phyloP scores from a whole-genome alignment of 2,113 vertebrate genomes.

The Pristiophorus japonicus region DNA sequence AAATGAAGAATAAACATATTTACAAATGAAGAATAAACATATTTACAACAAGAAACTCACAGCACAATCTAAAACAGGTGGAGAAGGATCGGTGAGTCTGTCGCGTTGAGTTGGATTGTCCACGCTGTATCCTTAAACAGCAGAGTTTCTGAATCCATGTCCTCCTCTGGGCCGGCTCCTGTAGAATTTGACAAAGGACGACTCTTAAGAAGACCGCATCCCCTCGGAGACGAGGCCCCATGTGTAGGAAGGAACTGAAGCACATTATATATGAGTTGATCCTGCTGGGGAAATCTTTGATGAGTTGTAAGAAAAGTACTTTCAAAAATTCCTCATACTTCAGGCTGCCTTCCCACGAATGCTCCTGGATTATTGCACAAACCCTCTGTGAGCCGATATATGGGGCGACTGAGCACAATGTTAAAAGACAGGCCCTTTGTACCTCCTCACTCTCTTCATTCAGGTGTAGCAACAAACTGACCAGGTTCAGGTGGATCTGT shows the following conservation, averaged over 20 bases:
- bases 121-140: not conserved
- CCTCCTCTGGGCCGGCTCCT: not conserved
- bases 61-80: not conserved
- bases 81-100: not conserved
- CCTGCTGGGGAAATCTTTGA: not conserved
- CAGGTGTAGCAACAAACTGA: not conserved
- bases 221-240: not conserved
- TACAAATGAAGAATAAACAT: too few relatives aligned
- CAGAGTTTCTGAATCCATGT: not conserved
- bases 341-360: not conserved
- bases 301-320: not conserved
- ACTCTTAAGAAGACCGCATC: not conserved
- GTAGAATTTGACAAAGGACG: too few relatives aligned
- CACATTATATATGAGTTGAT: not conserved
- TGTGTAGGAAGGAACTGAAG: not conserved
- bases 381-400: not conserved
- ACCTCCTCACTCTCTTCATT: too few relatives aligned
- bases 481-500: not conserved
- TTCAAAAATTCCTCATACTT: not conserved
- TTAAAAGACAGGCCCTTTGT: not conserved
- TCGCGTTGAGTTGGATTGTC: not conserved
- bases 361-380: not conserved
- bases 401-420: not conserved
- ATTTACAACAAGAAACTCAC: not conserved
- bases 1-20: too few relatives aligned